A percentile compares a stretch with the other conserved stretches of the same genome.
Evolutionary conservation across 2,113 vertebrate species (phyloP).

Genomic region (Pipa parva): DNA sequence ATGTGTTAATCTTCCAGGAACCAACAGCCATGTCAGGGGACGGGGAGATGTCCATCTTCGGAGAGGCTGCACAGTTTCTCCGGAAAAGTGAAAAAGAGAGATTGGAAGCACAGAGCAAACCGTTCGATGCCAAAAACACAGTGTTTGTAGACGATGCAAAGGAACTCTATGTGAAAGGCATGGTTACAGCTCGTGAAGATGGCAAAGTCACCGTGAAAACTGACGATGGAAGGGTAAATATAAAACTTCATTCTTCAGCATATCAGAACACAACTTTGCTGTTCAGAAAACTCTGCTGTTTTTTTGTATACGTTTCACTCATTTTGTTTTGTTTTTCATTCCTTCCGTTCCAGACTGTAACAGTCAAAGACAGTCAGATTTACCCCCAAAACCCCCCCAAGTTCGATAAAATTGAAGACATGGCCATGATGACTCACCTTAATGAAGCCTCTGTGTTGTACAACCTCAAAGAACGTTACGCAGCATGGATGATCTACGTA

Average conservation of each 20-base stretch:
- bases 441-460: no score
- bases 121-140: constrained; percentile 81
- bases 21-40: constrained; percentile 48
- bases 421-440: no score
- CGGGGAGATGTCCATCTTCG: constrained; percentile 67
- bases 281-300: constrained; percentile 60
- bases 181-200: constrained; percentile 68
- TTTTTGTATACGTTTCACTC: not conserved
- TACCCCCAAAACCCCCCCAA: constrained; percentile 80
- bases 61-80: constrained; percentile 64
- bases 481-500: no score
- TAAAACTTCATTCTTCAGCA: not conserved
- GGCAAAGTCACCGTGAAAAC: constrained; percentile 83
- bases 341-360: constrained; percentile 62
- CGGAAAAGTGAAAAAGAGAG: constrained; percentile 70
- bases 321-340: no score
- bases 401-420: no score
- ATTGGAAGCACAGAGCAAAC: constrained; percentile 68
- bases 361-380: constrained; percentile 71
- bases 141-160: constrained; percentile 71
- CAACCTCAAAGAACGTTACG: no score
- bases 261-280: constrained; percentile 45
- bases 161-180: constrained; percentile 83
- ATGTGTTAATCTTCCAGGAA: constrained; percentile 34
- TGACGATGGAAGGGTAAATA: constrained; percentile 64